These are phyloP conservation scores for Zaprionus obscuricornis DNA, from an alignment of 2,888 invertebrate species.

Conservation along the genomic window DNA sequence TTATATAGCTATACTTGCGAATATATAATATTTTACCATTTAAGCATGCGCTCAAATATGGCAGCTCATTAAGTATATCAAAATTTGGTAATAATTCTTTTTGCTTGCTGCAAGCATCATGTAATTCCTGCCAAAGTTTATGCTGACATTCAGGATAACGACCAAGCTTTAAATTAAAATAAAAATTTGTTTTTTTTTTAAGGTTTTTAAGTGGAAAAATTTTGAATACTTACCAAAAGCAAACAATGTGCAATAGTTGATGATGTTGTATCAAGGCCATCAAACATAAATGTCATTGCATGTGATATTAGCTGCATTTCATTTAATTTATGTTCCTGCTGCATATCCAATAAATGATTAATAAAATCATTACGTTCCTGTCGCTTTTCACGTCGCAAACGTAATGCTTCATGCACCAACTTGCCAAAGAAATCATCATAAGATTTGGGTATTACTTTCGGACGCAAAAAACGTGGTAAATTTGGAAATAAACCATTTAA, in stretches of 20 bases:
- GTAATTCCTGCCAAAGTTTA: slow-evolving; percentile 70
- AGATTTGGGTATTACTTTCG: slow-evolving; percentile 82
- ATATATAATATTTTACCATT: too few species aligned
- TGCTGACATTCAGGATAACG: slow-evolving; percentile 71
- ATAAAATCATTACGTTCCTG: slow-evolving; percentile 78
- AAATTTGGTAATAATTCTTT: slow-evolving; percentile 64
- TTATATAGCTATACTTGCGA: too few species aligned
- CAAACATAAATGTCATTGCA: slow-evolving; percentile 81
- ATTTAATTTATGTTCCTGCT: slow-evolving; percentile 65
- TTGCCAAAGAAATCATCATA: slow-evolving; percentile 85
- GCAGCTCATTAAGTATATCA: slow-evolving; percentile 75
- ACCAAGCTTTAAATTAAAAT: slow-evolving; percentile 60
- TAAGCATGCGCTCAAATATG: slow-evolving; percentile 81
- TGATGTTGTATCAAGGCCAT: slow-evolving; percentile 82
- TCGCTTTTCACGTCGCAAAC: slow-evolving; percentile 54
- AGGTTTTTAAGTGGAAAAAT: not conserved
- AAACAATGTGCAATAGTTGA: slow-evolving; percentile 78
- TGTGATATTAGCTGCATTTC: slow-evolving; percentile 75
- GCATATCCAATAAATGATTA: slow-evolving; percentile 78
- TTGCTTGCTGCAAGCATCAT: slow-evolving; percentile 19
- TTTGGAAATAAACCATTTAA: slow-evolving; percentile 75
- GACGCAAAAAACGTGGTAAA: slow-evolving; percentile 64
- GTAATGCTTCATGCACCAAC: slow-evolving; percentile 68
- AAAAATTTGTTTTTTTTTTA: too few species aligned
- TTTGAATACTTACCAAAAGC: slow-evolving; percentile 75